Conservation (phyloP, 2,888 invertebrate genomes). For the Thelaira solivaga region DNA sequence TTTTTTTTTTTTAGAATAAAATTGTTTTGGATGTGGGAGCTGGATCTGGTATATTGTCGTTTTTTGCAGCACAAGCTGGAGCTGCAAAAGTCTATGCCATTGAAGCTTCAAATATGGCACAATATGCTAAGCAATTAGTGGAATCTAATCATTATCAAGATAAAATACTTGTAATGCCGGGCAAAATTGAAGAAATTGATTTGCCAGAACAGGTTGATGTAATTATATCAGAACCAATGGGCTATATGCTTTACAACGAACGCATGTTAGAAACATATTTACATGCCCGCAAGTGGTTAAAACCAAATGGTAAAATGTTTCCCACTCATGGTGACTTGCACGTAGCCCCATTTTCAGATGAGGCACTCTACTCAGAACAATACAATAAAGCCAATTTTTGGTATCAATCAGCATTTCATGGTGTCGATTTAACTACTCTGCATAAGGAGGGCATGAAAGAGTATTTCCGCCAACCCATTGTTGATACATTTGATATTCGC, state of each 20-base stretch:
- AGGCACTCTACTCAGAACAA: constrained; percentile 98
- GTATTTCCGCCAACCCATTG: constrained; percentile 98
- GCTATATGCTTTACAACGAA: constrained; percentile 99
- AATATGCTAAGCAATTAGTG: constrained; percentile 94
- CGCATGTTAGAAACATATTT: constrained; percentile 99
- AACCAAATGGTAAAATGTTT: constrained; percentile 96
- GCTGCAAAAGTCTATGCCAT: constrained; percentile 98
- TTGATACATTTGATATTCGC: constrained; percentile 98
- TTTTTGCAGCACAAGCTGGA: constrained; percentile 98
- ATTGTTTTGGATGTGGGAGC: constrained; percentile 98
- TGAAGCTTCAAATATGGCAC: constrained; percentile 99
- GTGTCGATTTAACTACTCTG: constrained; percentile 94
- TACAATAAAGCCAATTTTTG: constrained; percentile 99
- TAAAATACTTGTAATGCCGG: constrained; percentile 94
- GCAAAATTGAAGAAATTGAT: constrained; percentile 98
- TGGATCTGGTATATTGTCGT: constrained; percentile 98
- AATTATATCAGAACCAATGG: constrained; percentile 99
- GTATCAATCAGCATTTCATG: constrained; percentile 99
- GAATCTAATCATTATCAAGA: constrained; percentile 92
- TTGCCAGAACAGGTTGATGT: constrained; percentile 97
- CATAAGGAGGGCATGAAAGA: constrained; percentile 96
- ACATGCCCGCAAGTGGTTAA: constrained; percentile 98
- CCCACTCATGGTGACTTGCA: constrained; percentile 97
- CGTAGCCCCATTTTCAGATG: constrained; percentile 98
- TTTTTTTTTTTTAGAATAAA: constrained; percentile 81